Evolutionary conservation across 1,140 invertebrate genomes (phyloP).

Genomic region (Yoshiicerus persimilis): DNA sequence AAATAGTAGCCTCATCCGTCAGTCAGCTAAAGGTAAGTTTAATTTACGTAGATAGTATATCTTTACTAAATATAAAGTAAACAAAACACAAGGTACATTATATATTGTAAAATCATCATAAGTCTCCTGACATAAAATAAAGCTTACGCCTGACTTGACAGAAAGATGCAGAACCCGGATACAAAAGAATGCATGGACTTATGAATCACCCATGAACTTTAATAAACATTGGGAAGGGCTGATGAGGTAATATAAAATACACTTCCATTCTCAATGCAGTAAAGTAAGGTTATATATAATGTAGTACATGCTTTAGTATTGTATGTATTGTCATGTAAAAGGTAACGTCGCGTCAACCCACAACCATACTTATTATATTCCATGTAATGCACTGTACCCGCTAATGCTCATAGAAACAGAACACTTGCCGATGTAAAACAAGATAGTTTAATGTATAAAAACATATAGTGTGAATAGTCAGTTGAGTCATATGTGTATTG

Average conservation of each 20-base stretch:
- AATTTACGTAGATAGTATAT: background rate
- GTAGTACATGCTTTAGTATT: background rate
- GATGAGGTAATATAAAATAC: slow-evolving; percentile 3
- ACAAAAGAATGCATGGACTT: background rate
- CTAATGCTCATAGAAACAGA: background rate
- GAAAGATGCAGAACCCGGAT: slow-evolving; percentile 4
- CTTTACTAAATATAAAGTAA: background rate
- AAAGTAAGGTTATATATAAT: background rate
- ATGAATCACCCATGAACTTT: slow-evolving; percentile 4
- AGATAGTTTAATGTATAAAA: background rate
- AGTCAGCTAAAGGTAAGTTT: background rate
- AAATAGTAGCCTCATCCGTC: background rate
- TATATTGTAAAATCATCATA: background rate
- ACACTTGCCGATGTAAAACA: background rate
- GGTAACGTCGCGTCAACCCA: background rate
- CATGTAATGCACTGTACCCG: background rate
- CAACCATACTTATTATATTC: background rate
- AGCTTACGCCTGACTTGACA: background rate
- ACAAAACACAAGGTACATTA: background rate
- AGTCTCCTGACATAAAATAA: background rate
- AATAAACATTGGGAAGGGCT: slow-evolving; percentile 18
- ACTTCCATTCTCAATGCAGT: too few relatives aligned
- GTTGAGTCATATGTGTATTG: background rate
- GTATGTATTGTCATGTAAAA: background rate
- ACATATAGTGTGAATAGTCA: background rate